These are phyloP conservation scores for Oncopeltus fasciatus DNA, from an alignment of 1,140 invertebrate genomes.

Conservation along the genomic window DNA sequence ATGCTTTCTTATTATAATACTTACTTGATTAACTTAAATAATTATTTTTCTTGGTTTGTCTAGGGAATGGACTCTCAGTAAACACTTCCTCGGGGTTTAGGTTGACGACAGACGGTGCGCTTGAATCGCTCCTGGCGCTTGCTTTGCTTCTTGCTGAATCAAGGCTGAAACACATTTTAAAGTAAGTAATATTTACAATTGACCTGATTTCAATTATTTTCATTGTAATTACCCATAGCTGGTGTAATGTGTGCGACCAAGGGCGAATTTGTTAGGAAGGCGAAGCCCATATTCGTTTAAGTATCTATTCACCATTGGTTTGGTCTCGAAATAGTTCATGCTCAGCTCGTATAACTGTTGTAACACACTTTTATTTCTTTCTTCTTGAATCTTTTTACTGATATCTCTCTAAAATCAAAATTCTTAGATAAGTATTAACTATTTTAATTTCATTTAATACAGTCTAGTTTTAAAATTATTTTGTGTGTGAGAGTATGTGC, in stretches of 20 bases:
- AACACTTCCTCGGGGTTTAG: neutral
- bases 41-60: neutral
- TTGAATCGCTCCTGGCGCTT: neutral
- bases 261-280: conserved; percentile 17
- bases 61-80: neutral
- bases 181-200: no score
- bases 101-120: neutral
- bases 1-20: no score
- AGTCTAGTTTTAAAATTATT: no score
- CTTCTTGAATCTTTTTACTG: conserved; percentile 18
- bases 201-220: no score
- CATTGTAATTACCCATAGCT: no score
- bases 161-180: neutral
- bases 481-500: no score
- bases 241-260: no score
- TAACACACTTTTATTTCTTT: conserved; percentile 25
- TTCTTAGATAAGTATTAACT: no score
- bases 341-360: conserved; percentile 25
- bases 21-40: neutral
- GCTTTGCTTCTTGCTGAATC: neutral
- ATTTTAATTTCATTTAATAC: no score
- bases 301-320: conserved; percentile 23
- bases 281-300: conserved; percentile 21
- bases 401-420: conserved; percentile 23
- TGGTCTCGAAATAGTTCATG: conserved; percentile 22